Evolutionary conservation across 2,113 vertebrate species (phyloP), one percentile per base, ranked within the genome.

Genomic region (Corydoras maculifer): DNA sequence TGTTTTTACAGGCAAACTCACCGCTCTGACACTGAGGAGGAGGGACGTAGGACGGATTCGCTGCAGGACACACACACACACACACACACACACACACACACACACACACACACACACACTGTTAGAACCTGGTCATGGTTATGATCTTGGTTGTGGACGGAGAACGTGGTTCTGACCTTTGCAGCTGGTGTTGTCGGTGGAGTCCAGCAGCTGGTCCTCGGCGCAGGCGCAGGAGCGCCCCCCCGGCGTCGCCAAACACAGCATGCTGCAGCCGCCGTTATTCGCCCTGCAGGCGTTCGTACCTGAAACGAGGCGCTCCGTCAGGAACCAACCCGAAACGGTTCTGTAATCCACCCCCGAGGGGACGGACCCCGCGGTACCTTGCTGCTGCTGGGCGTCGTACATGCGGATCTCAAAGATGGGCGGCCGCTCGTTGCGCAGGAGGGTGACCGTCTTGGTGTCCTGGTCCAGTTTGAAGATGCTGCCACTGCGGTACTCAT

Each of bases 381-480:
- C 93, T 89, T 94, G 91, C 76, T 94, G 93, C 85, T 99, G 96
- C 82, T 98, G 94, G 0, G 95, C 94, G 0, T 99, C 97, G 0
- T 95, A 99, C 94, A 96, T 98, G 82, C 96, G 93, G 81, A 98
- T 98, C 87, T 98, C 97, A 59, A 98, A 99, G 83, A 98, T 95
- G 62, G 97, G 97, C 0, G 97, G 96, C 12, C 96, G 89, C 82
- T 98, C 97, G 0, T 92, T 96, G 18, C 96, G 93, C 65, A 99
- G 86, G 74, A 96, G 90, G 3, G 89, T 95, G 55, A 93, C 89
- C 0, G 78, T 82, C 69, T 93, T 92, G 31, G 91, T 87, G 58
- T 82, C 69, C 80, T 93, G 91, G 80, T 98, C 94, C 77, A 98
- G 77, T 57, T 96, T 93, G 87, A 91, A 98, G 81, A 98, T 97